A percentile compares a stretch with the other conserved stretches of the same genome.
These are phyloP conservation scores for Tylochromis polylepis DNA, from an alignment of 2,113 vertebrate genomes.

Conservation along the genomic window DNA sequence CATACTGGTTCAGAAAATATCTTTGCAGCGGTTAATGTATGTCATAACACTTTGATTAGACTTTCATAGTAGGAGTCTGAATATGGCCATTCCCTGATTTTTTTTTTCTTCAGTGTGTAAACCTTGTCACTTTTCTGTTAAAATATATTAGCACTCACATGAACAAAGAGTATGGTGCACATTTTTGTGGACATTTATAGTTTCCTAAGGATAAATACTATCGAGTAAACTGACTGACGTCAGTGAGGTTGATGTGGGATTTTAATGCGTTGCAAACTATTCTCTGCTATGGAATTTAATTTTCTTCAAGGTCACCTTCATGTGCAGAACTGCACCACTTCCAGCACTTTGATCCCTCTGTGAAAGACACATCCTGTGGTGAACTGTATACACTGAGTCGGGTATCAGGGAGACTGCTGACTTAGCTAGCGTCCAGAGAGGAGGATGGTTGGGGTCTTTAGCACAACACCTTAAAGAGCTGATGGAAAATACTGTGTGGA, in stretches of 20 bases:
- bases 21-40: not conserved
- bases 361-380: not conserved
- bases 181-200: not conserved
- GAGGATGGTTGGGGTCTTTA: not conserved
- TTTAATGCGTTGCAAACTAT: not conserved
- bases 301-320: not conserved
- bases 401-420: accelerated
- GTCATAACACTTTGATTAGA: not conserved
- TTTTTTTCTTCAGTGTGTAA: not conserved
- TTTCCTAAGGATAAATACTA: not conserved
- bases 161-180: not conserved
- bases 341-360: not conserved
- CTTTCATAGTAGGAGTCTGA: accelerated
- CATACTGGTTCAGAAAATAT: not conserved
- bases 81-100: not conserved
- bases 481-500: accelerated
- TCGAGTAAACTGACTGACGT: not conserved
- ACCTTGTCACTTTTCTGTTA: not conserved
- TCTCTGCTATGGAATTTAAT: not conserved
- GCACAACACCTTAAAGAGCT: not conserved
- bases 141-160: not conserved
- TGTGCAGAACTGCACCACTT: not conserved
- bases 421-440: not conserved
- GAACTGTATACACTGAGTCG: not conserved
- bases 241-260: not conserved